Base-by-base conservation (phyloP, 2,797 vertebrate species). In the Epinephelus awoara region DNA sequence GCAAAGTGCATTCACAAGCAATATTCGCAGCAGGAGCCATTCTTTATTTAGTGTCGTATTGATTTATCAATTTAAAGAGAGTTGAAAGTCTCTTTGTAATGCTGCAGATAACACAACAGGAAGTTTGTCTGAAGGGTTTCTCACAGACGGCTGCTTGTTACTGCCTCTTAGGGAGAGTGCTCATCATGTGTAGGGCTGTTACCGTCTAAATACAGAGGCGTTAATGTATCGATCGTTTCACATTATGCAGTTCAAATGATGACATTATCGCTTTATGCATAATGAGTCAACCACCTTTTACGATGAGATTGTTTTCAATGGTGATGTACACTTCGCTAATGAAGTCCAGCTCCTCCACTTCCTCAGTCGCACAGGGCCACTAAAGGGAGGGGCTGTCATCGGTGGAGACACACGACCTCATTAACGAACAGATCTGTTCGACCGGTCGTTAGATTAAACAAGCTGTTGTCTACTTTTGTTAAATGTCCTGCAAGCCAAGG, bases 401-500 rank as follows among this genome's bases (percentile, higher is more conserved):
- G 15, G 58, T 21, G 70, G 44, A 64, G 82, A 56, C 75, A 76
- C 76, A 71, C 78, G 77, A 90, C 88, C 88, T 91, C 88, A 84
- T 93, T 91, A 90, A 17, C 52, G 67, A 58, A 75, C 56, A 52
- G 87, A 88, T 88, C 79, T 84, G 78, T 83, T 81, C 51, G 47
- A 67, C 58, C 74, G 72, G 58, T 84, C 82, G 69, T 90, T 90
- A 70, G 72, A 87, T 86, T 86, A 87, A 89, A 85, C 87, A 90
- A 85, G 83, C 86, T 79, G 81, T 84, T 76, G 80, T 80, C 85
- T 79, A 62, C 74, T 78, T 91, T 83, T 83, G 75, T 89, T 72
- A 78, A 87, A 72, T 71, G 76, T 75, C 77, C 71, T 23, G 58
- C 74, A 80, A 65, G 78, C 69, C 70, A 62, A 87, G 88, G 85